These are phyloP conservation scores for Spicauda simplicius DNA, from an alignment of 2,888 invertebrate genomes.

Conservation along the genomic window DNA sequence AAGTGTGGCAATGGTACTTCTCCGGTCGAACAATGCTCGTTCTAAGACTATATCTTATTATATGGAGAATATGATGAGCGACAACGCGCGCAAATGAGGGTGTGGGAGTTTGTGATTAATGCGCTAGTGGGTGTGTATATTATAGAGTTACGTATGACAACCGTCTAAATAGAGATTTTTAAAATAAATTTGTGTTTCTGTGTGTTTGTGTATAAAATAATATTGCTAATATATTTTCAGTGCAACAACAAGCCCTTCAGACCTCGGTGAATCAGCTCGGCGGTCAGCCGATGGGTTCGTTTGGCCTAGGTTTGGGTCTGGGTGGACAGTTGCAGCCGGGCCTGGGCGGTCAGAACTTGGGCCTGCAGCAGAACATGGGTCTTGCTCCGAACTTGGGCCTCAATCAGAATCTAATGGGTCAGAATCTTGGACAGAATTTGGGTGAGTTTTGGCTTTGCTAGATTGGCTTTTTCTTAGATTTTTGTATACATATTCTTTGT, in stretches of 20 bases:
- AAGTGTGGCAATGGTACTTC: too few species aligned
- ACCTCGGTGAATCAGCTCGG: slow-evolving; percentile 59
- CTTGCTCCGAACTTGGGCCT: slow-evolving; percentile 62
- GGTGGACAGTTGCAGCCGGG: slow-evolving; percentile 52
- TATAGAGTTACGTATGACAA: too few species aligned
- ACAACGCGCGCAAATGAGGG: too few species aligned
- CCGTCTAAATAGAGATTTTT: neutral
- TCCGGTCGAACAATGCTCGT: too few species aligned
- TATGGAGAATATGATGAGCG: too few species aligned
- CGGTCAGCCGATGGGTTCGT: slow-evolving; percentile 58
- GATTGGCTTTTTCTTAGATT: neutral
- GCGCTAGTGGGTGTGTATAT: too few species aligned
- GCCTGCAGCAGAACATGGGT: slow-evolving; percentile 60
- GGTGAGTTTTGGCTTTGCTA: slow-evolving; percentile 50
- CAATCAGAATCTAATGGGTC: slow-evolving; percentile 71
- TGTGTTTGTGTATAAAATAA: neutral
- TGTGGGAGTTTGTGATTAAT: too few species aligned
- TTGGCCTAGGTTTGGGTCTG: slow-evolving; percentile 65
- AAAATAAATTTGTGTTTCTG: neutral
- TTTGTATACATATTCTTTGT: too few species aligned
- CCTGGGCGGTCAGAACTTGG: slow-evolving; percentile 47
- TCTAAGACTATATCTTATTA: too few species aligned
- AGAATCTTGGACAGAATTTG: slow-evolving; percentile 71
- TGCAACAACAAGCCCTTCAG: slow-evolving; percentile 70
- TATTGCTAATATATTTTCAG: slow-evolving; percentile 48